Conservation (phyloP, 2,888 invertebrate genomes). For the Lysandra coridon region DNA sequence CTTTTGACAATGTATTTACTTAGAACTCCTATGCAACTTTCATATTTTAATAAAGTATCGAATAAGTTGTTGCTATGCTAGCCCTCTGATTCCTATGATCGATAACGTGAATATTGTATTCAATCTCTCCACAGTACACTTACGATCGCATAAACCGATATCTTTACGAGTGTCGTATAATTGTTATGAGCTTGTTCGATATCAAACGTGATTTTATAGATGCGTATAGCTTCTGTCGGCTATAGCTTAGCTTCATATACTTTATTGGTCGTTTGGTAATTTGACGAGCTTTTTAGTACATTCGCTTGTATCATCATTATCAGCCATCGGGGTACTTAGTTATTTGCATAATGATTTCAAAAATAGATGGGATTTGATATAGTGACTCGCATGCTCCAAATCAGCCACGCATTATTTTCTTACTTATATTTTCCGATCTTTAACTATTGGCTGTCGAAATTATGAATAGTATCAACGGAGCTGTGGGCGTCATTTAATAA, state of each 20-base stretch:
- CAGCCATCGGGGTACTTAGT: neutral
- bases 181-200: conserved; percentile 27
- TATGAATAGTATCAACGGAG: too few species aligned
- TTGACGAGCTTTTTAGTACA: neutral
- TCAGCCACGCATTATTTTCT: too few species aligned
- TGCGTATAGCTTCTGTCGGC: conserved; percentile 12
- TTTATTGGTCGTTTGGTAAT: conserved; percentile 15
- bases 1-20: too few species aligned
- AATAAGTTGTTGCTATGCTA: too few species aligned
- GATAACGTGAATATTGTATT: neutral
- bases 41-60: too few species aligned
- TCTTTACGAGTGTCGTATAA: conserved; percentile 30
- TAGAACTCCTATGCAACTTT: too few species aligned
- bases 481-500: too few species aligned
- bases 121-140: conserved; percentile 22
- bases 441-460: too few species aligned
- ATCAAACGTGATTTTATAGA: conserved; percentile 20
- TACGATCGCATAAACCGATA: conserved; percentile 22
- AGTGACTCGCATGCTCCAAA: too few species aligned
- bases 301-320: neutral
- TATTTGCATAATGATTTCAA: too few species aligned
- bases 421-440: too few species aligned
- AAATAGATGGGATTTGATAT: too few species aligned
- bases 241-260: conserved; percentile 7
- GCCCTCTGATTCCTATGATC: neutral